Evolutionary conservation across 2,888 invertebrate genomes (phyloP), one percentile per base, ranked within the genome.

Genomic region (Lithophane ornitopus): DNA sequence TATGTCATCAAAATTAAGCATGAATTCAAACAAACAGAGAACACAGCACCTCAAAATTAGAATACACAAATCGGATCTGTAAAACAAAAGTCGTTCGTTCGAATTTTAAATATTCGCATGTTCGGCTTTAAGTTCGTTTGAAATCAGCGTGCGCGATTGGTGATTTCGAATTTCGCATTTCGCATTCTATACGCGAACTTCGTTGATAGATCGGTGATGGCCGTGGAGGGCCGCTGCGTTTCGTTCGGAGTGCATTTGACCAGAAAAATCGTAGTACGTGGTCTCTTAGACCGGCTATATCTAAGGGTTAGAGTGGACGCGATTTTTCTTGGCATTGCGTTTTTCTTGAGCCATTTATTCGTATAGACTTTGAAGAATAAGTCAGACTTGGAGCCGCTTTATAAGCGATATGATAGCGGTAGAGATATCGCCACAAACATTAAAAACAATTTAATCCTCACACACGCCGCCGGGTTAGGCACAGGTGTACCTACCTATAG

Each of bases 131-230:
- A 89, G 94, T 85, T 94, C 89, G 85, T 95, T 94, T 91, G 92
- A 90, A 92, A 91, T 91, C 91, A 90, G 89, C 87, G 79, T 80
- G 83, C 77, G 91, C 92, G 91, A 95, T 95, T 95, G 96, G 95
- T 92, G 92, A 94, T 95, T 94, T 93, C 91, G 90, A 92, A 84
- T 81, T 84, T 87, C 84, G 70, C 81, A 95, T 94, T 96, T 95
- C 90, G 91, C 92, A 96, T 96, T 96, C 96, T 89, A 91, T 92
- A 89, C 95, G 95, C 95, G 94, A 92, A 88, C 89, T 76, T 81
- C 87, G 91, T 92, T 96, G 96, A 96, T 96, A 94, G 95, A 96
- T 96, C 94, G 94, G 91, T 92, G 93, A 95, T 93, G 94, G 92
- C 90, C 86, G 87, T 87, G 88, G 89, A 89, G 86, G 91, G 85